Evolutionary conservation across 2,797 vertebrate species (phyloP).

Genomic region (Epinephelus malabaricus): DNA sequence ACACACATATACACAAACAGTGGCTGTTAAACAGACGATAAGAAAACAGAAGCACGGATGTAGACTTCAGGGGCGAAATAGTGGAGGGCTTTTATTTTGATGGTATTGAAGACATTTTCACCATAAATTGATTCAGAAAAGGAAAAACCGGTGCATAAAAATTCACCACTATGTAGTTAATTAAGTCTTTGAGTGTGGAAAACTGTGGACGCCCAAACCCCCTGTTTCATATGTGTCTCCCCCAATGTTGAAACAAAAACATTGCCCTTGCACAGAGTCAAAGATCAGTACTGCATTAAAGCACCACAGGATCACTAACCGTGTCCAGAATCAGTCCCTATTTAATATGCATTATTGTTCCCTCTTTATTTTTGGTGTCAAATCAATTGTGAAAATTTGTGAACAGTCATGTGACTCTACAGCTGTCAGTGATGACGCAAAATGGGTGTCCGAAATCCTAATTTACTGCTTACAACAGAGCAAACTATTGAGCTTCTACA

Average conservation of each 20-base stretch:
- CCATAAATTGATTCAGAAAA: no score
- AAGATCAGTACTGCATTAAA: background rate
- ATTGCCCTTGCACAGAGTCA: background rate
- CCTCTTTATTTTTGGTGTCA: background rate
- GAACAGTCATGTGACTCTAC: background rate
- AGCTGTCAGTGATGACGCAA: no score
- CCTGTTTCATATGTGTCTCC: no score
- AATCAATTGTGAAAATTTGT: background rate
- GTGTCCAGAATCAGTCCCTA: background rate
- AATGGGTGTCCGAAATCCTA: background rate
- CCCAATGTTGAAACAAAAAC: no score
- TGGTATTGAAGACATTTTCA: no score
- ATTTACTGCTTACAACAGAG: background rate
- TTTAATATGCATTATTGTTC: background rate
- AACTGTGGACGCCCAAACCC: no score
- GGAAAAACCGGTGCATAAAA: no score
- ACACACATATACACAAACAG: background rate
- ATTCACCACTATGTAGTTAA: no score
- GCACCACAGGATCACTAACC: background rate
- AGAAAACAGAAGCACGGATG: background rate
- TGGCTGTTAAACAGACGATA: background rate
- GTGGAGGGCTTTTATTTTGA: no score
- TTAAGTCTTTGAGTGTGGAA: no score
- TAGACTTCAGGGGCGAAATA: no score
- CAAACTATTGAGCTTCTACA: background rate